Conservation (phyloP, 2,113 vertebrate species). For the Ammodytes dubius region DNA sequence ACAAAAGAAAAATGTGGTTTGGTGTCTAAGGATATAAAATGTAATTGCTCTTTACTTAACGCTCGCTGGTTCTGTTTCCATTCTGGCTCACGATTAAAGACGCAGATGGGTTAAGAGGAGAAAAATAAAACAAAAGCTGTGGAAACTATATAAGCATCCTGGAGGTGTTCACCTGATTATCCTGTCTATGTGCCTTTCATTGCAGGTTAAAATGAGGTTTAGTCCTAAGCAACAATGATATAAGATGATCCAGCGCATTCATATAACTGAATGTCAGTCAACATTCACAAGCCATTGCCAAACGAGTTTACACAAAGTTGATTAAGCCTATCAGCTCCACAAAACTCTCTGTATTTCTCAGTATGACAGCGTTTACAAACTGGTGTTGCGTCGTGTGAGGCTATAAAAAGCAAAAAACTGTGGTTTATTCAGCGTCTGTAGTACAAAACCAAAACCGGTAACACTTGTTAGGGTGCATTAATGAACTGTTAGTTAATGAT, state of each 20-base stretch:
- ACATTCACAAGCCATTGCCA: no score
- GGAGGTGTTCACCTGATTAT: not conserved
- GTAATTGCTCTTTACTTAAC: slow-evolving; percentile 16
- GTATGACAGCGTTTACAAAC: no score
- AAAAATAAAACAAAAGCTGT: not conserved
- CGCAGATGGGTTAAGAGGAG: not conserved
- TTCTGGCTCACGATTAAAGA: slow-evolving; percentile 26
- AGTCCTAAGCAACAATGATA: not conserved
- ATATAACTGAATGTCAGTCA: no score
- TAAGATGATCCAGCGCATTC: not conserved
- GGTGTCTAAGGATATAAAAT: not conserved
- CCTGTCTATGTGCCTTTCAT: not conserved
- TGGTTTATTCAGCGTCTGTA: no score
- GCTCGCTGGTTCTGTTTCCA: slow-evolving; percentile 14
- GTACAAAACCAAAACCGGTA: no score
- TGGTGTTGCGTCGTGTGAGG: no score
- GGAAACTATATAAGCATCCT: slow-evolving; percentile 7
- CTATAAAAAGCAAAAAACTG: no score
- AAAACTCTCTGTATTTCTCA: no score
- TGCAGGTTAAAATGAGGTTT: not conserved
- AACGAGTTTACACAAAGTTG: no score
- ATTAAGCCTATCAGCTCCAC: no score
- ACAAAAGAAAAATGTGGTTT: not conserved
- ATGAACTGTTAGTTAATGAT: no score
- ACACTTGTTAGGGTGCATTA: no score